Conservation (phyloP, 2,888 invertebrate genomes). For the Drosophila atripex region DNA sequence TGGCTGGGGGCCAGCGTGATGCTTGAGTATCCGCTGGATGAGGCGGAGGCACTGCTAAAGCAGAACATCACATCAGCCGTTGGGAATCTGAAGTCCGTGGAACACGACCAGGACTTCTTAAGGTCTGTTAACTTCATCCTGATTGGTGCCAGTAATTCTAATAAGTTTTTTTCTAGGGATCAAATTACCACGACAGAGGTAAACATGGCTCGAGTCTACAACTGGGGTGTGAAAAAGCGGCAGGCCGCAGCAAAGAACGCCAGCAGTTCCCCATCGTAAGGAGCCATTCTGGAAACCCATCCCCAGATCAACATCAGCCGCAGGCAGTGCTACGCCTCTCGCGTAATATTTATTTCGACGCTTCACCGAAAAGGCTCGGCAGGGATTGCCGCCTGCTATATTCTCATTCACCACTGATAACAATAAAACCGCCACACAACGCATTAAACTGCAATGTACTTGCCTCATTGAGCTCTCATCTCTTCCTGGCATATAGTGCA, state of each 20-base stretch:
- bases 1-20: constrained; percentile 97
- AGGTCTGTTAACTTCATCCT: constrained; percentile 84
- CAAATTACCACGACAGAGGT: constrained; percentile 99
- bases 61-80: constrained; percentile 94
- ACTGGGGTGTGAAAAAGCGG: constrained; percentile 98
- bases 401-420: constrained; percentile 50
- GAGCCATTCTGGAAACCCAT: constrained; percentile 4
- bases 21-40: constrained; percentile 96
- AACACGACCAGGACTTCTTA: constrained; percentile 96
- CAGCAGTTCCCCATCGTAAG: constrained; percentile 52
- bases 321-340: constrained; percentile 31
- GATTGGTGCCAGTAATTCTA: not conserved
- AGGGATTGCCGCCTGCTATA: constrained; percentile 41
- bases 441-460: constrained; percentile 6
- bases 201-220: constrained; percentile 99
- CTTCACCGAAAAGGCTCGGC: constrained; percentile 35
- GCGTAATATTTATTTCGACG: constrained; percentile 64
- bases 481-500: not conserved
- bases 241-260: constrained; percentile 87
- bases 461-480: not conserved
- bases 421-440: constrained; percentile 53
- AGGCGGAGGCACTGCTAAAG: constrained; percentile 92
- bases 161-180: constrained; percentile 87
- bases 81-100: constrained; percentile 92
- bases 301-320: constrained; percentile 36